Conservation (phyloP, 2,797 vertebrate genomes). For the Melanogrammus aeglefinus region DNA sequence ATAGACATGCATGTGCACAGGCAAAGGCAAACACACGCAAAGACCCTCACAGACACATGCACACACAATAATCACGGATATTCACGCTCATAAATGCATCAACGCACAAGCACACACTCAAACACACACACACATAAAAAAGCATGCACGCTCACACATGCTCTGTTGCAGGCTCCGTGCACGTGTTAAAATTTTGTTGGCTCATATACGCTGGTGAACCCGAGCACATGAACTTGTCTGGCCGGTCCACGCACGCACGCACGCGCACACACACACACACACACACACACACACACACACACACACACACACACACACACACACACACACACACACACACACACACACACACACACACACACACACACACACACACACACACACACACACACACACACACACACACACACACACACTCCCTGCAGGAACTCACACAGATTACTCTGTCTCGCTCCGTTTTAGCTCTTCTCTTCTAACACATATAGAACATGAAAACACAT, state of each 20-base stretch:
- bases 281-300: neutral
- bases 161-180: neutral
- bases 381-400: neutral
- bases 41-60: neutral
- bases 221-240: neutral
- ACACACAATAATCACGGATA: neutral
- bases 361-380: neutral
- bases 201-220: neutral
- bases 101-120: neutral
- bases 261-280: neutral
- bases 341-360: neutral
- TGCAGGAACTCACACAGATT: neutral
- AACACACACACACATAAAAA: slow-evolving; percentile 2
- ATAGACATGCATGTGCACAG: neutral
- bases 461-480: neutral
- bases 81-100: neutral
- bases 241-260: neutral
- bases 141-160: neutral
- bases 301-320: slow-evolving; percentile 5
- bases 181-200: too few species aligned
- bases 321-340: neutral
- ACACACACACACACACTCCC: too few species aligned
- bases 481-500: slow-evolving; percentile 5
- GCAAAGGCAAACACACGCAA: neutral
- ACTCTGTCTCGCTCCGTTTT: neutral